Percentiles rank a stretch among this genome's conserved stretches.
phyloP scores from a whole-genome alignment of 2,113 vertebrate genomes.

The Ochotona curzoniae region DNA sequence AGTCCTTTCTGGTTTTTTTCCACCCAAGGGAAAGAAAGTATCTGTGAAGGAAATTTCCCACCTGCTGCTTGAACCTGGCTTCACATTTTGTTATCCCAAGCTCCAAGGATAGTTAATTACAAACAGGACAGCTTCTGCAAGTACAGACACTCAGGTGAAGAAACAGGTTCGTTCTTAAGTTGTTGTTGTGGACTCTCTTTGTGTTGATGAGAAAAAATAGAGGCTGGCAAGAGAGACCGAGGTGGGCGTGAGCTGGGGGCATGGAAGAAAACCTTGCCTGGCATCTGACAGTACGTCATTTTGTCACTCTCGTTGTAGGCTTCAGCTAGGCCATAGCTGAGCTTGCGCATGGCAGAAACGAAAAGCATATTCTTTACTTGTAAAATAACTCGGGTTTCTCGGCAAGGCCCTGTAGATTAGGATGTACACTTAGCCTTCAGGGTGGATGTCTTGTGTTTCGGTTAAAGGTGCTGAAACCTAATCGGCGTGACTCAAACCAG shows the following conservation, averaged over 20 bases:
- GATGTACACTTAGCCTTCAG: background rate
- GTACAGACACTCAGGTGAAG: background rate
- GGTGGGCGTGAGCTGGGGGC: background rate
- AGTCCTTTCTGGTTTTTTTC: constrained; percentile 41
- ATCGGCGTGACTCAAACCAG: constrained; percentile 29
- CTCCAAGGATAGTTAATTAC: constrained; percentile 72
- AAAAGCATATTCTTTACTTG: constrained; percentile 51
- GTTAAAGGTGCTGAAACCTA: constrained; percentile 48
- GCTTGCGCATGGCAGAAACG: constrained; percentile 22
- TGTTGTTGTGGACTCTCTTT: background rate
- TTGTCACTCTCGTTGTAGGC: background rate
- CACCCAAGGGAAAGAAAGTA: constrained; percentile 41
- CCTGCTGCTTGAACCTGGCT: background rate
- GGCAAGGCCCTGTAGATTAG: constrained; percentile 38
- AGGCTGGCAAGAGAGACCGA: background rate
- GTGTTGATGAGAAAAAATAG: background rate
- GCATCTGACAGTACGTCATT: background rate
- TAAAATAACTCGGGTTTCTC: background rate
- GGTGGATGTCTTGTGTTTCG: constrained; percentile 45
- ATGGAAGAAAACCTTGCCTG: constrained; percentile 1
- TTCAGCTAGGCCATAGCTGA: background rate
- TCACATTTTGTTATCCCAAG: constrained; percentile 47
- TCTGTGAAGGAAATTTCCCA: constrained; percentile 63
- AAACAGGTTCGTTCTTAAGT: background rate
- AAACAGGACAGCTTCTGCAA: constrained; percentile 33